phyloP scores from a whole-genome alignment of 2,113 vertebrate genomes.

The Plecturocebus donacophilus region DNA sequence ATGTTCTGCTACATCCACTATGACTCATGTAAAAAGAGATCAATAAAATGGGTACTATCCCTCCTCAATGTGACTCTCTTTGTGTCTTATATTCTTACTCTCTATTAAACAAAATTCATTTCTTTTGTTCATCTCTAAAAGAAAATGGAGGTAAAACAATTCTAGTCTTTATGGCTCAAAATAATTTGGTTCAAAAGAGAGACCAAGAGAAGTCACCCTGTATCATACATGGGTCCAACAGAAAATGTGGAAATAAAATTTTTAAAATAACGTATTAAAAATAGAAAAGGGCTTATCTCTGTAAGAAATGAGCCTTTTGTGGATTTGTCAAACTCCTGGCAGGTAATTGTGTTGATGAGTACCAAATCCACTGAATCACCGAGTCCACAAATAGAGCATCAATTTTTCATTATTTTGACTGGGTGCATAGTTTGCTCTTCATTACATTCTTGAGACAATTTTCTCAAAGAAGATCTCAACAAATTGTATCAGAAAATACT shows the following conservation, averaged over 20 bases:
- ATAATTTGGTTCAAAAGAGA: slow-evolving; percentile 42
- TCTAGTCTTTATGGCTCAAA: not conserved
- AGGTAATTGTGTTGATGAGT: slow-evolving; percentile 31
- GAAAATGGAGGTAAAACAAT: not conserved
- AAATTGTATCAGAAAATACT: slow-evolving; percentile 1
- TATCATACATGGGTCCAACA: slow-evolving; percentile 5
- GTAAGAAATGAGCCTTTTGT: slow-evolving; percentile 40
- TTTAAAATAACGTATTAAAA: not conserved
- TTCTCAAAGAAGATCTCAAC: slow-evolving; percentile 14
- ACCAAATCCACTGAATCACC: slow-evolving; percentile 20
- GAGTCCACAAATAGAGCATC: slow-evolving; percentile 59
- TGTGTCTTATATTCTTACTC: not conserved
- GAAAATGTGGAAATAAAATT: slow-evolving; percentile 44
- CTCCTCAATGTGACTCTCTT: not conserved
- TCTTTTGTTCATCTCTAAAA: not conserved
- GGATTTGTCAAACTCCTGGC: slow-evolving; percentile 37
- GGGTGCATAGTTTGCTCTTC: not conserved
- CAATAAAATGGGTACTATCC: not conserved
- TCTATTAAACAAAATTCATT: not conserved
- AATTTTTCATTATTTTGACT: slow-evolving; percentile 72
- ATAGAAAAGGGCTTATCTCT: not conserved
- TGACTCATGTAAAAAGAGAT: not conserved
- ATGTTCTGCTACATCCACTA: not conserved
- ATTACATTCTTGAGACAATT: slow-evolving; percentile 53
- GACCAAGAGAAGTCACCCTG: not conserved